A percentile compares a stretch with the other conserved stretches of the same genome.
Conservation (phyloP, 2,113 vertebrate genomes). For the Crotalus tigris region DNA sequence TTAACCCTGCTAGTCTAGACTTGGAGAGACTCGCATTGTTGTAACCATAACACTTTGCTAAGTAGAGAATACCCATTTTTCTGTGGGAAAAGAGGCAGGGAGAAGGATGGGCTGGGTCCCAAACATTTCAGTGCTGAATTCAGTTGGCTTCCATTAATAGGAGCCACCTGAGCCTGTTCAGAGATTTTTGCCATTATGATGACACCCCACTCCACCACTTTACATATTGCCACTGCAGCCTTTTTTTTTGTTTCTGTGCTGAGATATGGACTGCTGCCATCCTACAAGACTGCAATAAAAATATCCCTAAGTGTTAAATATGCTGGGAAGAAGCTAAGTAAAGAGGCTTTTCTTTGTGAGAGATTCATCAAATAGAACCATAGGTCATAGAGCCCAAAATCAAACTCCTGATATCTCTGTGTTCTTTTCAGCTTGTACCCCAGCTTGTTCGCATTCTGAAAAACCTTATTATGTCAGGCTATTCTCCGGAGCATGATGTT, state of each 20-base stretch:
- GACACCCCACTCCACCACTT: not conserved
- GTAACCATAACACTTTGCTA: not conserved
- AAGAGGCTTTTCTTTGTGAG: constrained; percentile 1
- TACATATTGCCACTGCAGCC: not conserved
- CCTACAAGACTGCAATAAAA: not conserved
- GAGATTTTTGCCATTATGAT: not conserved
- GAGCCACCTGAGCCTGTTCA: not conserved
- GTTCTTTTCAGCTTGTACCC: constrained; percentile 89
- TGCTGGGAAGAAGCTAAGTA: not conserved
- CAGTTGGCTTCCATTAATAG: not conserved
- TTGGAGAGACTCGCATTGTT: not conserved
- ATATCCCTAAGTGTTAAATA: not conserved
- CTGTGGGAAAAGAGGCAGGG: not conserved
- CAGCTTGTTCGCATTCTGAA: constrained; percentile 99
- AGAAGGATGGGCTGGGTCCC: not conserved
- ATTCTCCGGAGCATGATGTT: constrained; percentile 98
- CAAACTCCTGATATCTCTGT: not conserved
- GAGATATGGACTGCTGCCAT: not conserved
- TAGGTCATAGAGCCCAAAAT: not conserved
- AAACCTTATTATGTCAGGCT: constrained; percentile 99
- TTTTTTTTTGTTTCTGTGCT: not conserved
- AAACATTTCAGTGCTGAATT: not conserved
- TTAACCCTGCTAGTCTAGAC: constrained; percentile 19
- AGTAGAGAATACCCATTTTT: not conserved
- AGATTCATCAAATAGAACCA: not conserved